Evolutionary conservation across 1,140 invertebrate species (phyloP).

Genomic region (Maniola jurtina): DNA sequence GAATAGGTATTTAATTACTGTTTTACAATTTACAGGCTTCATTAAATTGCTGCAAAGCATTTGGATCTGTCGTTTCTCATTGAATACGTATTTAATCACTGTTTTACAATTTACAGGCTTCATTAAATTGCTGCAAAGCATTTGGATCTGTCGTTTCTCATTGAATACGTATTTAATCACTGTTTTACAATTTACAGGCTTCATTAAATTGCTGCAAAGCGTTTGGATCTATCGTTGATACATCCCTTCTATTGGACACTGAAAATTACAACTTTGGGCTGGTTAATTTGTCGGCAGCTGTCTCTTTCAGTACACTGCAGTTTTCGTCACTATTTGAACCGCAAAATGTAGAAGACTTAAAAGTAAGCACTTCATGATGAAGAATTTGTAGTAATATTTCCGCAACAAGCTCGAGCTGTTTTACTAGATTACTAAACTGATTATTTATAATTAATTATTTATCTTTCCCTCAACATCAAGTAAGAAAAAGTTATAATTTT

Average conservation of each 20-base stretch:
- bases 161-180: background rate
- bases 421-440: too few relatives aligned
- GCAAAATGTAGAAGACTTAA: conserved; percentile 22
- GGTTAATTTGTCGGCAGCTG: background rate
- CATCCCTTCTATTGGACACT: background rate
- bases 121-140: conserved; percentile 12
- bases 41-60: conserved; percentile 12
- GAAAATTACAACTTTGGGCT: conserved; percentile 30
- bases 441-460: too few relatives aligned
- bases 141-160: conserved; percentile 6
- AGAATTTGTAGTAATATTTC: background rate
- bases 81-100: background rate
- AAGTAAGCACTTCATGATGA: conserved; percentile 26
- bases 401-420: background rate
- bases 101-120: conserved; percentile 12
- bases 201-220: conserved; percentile 16
- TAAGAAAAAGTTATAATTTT: too few relatives aligned
- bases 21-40: conserved; percentile 16
- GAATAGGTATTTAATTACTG: background rate
- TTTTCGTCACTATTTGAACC: conserved; percentile 15
- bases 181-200: conserved; percentile 9
- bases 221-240: conserved; percentile 15
- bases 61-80: background rate
- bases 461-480: too few relatives aligned
- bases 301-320: conserved; percentile 14